Base-by-base conservation (phyloP, 2,797 vertebrate species). In the Ispidina picta region DNA sequence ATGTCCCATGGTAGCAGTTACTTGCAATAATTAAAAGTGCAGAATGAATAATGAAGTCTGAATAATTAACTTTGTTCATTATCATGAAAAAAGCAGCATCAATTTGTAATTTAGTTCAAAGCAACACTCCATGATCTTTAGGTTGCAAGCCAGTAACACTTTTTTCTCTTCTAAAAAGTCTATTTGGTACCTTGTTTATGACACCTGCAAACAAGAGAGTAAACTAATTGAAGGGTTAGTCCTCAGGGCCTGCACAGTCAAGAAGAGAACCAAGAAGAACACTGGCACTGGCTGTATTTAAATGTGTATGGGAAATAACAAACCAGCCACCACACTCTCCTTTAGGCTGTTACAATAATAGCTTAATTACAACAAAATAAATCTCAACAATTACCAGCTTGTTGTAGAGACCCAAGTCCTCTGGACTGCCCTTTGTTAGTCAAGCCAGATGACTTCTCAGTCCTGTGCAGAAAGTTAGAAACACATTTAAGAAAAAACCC, bases 381-480 rank as follows among this genome's bases (percentile, higher is more conserved):
- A 80, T 70, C 31, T 90, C 55, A 29, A 62, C 87, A 97, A 96
- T 97, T 96, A 98, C 98, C 98, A 86, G 98, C 97, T 90, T 98
- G 98, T 78, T 98, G 98, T 12, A 98, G 95, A 81, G 98, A 97
- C 33, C 98, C 98, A 80, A 43, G 97, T 97, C 95, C 98, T 97
- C 98, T 98, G 2, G 97, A 95, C 51, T 98, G 97, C 66, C 98
- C 97, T 96, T 98, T 98, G 96, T 75, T 98, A 75, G 82, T 89
- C 90, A 97, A 88, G 6, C 91, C 88, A 97, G 98, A 98, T 35
- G 96, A 97, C 96, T 98, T 99, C 92, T 99, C 98, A 29, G 96
- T 92, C 91, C 99, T 99, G 94, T 46, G 41, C 88, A 96, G 79
- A 78, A 78, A 86, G 88, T 49, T 59, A 97, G 62, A 93, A n/a